Conservation (phyloP, 2,113 vertebrate genomes). For the Etia nguti region DNA sequence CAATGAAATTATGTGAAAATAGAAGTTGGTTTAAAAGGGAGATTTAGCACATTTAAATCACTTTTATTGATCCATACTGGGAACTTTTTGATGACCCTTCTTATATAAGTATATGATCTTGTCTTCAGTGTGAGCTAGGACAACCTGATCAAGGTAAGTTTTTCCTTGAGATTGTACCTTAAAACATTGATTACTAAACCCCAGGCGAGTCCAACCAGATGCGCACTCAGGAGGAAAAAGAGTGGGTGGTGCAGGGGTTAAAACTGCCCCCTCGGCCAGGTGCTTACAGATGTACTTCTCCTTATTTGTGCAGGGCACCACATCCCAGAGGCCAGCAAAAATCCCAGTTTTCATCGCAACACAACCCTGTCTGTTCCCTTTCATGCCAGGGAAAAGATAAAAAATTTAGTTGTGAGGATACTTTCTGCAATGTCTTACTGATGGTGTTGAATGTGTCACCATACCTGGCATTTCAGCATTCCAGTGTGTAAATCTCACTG, state of each 20-base stretch:
- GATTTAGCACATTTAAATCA: neutral
- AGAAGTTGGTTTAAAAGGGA: neutral
- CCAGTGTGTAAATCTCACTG: conserved; percentile 85
- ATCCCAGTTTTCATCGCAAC: conserved; percentile 86
- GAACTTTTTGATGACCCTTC: neutral
- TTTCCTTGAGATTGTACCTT: conserved; percentile 69
- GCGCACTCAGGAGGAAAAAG: conserved; percentile 26
- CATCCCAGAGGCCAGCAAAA: conserved; percentile 89
- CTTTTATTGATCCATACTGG: neutral
- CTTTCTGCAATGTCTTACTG: neutral
- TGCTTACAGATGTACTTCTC: conserved; percentile 90
- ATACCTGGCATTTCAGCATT: conserved; percentile 70
- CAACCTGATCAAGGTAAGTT: neutral
- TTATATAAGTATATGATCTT: neutral
- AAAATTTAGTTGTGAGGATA: neutral
- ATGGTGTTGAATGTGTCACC: neutral
- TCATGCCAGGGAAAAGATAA: neutral
- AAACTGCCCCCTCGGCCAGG: conserved; percentile 79
- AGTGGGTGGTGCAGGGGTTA: conserved; percentile 59
- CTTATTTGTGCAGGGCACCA: conserved; percentile 82
- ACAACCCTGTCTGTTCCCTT: conserved; percentile 76
- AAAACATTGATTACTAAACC: conserved; percentile 66
- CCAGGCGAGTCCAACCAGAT: conserved; percentile 69
- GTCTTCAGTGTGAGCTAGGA: neutral
- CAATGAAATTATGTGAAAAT: neutral